Percentiles rank a stretch among this genome's conserved stretches.
These are phyloP conservation scores for Pseudonaja textilis DNA, from an alignment of 2,113 vertebrate species.

Conservation along the genomic window DNA sequence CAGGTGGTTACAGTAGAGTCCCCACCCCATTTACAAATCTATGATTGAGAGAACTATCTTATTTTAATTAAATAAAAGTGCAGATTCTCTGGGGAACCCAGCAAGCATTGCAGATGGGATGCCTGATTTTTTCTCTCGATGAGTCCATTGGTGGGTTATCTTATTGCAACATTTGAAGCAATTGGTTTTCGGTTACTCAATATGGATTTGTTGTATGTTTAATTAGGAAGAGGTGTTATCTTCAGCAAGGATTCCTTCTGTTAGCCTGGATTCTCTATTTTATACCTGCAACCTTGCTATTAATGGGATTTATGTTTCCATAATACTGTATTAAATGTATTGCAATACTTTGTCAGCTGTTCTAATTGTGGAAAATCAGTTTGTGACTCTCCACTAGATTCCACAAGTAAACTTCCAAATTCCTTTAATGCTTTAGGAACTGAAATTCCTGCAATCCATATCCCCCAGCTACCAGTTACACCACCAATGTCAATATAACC, in stretches of 20 bases:
- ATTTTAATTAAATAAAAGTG: not conserved
- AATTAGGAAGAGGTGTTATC: not conserved
- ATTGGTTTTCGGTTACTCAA: not conserved
- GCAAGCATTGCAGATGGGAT: not conserved
- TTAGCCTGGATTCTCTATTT: conserved; percentile 57
- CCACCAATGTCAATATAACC: conserved; percentile 15
- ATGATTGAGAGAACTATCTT: conserved; percentile 12
- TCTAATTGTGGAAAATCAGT: conserved; percentile 73
- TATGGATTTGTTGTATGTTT: not conserved
- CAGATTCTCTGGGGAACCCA: not conserved
- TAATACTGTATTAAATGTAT: conserved; percentile 49
- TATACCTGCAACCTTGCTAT: conserved; percentile 69
- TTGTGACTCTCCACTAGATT: conserved; percentile 67
- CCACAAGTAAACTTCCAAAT: conserved; percentile 44
- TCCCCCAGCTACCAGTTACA: conserved; percentile 11
- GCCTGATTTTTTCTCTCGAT: conserved; percentile 32
- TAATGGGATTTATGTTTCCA: conserved; percentile 57
- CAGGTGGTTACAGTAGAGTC: not conserved
- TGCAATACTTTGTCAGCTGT: conserved; percentile 73
- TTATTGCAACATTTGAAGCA: conserved; percentile 30
- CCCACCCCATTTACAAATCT: not conserved
- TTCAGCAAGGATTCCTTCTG: conserved; percentile 39
- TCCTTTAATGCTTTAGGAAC: conserved; percentile 16
- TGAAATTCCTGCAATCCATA: conserved; percentile 23
- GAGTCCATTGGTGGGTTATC: not conserved